A percentile compares a stretch with the other conserved stretches of the same genome.
phyloP scores from a whole-genome alignment of 2,113 vertebrate species.

The Felis chaus region DNA sequence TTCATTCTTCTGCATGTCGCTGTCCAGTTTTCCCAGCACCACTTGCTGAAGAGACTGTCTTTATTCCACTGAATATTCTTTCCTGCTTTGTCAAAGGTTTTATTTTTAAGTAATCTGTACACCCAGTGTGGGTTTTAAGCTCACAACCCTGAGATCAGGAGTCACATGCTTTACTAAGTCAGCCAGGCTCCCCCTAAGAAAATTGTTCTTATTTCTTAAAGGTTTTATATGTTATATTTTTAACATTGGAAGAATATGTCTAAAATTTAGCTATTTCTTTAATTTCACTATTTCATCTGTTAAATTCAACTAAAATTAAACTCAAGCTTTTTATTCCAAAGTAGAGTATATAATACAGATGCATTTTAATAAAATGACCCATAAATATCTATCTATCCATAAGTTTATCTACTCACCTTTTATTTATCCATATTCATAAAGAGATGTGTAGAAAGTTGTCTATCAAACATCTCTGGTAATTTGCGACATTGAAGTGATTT shows the following conservation, averaged over 20 bases:
- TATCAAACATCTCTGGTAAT: background rate
- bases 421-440: background rate
- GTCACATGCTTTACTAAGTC: too few species aligned
- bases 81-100: background rate
- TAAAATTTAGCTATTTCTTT: background rate
- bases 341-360: background rate
- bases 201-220: background rate
- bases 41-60: too few species aligned
- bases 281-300: background rate
- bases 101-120: too few species aligned
- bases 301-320: slow-evolving; percentile 2
- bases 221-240: background rate
- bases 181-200: background rate
- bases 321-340: background rate
- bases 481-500: background rate
- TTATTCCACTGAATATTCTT: too few species aligned
- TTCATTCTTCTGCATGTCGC: too few species aligned
- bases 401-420: background rate
- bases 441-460: background rate
- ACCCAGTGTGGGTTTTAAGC: too few species aligned
- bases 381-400: background rate
- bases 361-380: background rate
- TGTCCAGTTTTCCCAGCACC: too few species aligned
- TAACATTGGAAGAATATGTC: background rate
- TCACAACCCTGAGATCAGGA: too few species aligned